A percentile compares a stretch with the other conserved stretches of the same genome.
These are phyloP conservation scores for Drosophila guanche DNA, from an alignment of 1,140 invertebrate genomes.

Conservation along the genomic window DNA sequence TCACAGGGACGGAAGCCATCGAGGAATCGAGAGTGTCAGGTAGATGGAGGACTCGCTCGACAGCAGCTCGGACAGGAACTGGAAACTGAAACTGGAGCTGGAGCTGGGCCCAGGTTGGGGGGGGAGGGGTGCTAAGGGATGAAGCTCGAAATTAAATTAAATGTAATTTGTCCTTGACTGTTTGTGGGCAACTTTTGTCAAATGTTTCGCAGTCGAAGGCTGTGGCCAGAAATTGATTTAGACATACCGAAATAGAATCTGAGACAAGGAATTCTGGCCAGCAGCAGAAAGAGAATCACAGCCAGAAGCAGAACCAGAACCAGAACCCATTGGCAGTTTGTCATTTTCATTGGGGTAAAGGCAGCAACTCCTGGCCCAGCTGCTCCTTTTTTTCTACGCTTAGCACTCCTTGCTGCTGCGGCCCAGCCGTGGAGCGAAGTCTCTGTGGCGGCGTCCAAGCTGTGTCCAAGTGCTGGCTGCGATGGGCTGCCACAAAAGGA, in stretches of 20 bases:
- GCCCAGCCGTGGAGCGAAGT: too few species aligned
- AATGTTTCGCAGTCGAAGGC: conserved; percentile 30
- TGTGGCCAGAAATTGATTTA: conserved; percentile 34
- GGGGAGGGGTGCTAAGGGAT: too few species aligned
- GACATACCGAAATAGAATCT: neutral
- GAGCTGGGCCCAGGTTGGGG: too few species aligned
- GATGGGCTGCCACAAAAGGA: too few species aligned
- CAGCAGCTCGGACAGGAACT: neutral
- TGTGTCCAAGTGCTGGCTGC: too few species aligned
- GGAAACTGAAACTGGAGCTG: neutral
- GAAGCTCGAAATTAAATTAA: conserved; percentile 70
- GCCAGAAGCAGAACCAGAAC: conserved; percentile 8
- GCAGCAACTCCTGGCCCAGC: conserved; percentile 19
- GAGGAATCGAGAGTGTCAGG: conserved; percentile 49
- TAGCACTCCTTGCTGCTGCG: neutral
- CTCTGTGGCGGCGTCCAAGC: too few species aligned
- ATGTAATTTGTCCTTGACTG: conserved; percentile 73
- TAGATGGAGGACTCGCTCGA: conserved; percentile 6
- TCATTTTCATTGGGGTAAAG: conserved; percentile 46
- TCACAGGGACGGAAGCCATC: conserved; percentile 27
- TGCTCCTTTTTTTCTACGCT: neutral
- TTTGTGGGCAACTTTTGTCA: conserved; percentile 60
- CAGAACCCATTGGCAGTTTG: conserved; percentile 29
- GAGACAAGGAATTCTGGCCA: conserved; percentile 1
- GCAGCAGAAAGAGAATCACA: neutral